Evolutionary conservation across 2,797 vertebrate species (phyloP).

Genomic region (Chaetodon trifasciatus): DNA sequence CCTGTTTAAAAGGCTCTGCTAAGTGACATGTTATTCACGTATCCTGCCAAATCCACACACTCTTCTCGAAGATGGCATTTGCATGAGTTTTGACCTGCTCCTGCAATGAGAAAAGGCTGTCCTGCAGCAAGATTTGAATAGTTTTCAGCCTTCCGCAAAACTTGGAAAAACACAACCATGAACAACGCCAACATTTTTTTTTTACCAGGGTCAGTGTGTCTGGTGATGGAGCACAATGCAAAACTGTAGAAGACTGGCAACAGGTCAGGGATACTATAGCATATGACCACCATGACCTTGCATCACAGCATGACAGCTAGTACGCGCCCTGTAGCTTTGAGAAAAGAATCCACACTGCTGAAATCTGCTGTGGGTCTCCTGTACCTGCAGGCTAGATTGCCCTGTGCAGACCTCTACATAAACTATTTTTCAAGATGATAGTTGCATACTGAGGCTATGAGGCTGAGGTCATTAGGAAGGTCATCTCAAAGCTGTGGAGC

Average conservation of each 20-base stretch:
- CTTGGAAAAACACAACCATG: background rate
- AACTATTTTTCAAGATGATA: background rate
- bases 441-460: conserved; percentile 1
- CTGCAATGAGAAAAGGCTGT: conserved; percentile 11
- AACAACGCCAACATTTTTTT: background rate
- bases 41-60: background rate
- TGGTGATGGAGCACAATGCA: background rate
- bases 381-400: background rate
- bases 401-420: conserved; percentile 10
- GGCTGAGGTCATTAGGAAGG: conserved; percentile 5
- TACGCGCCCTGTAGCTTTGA: background rate
- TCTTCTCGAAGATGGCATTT: background rate
- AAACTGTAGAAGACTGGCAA: background rate
- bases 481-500: conserved; percentile 1
- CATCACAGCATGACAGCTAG: background rate
- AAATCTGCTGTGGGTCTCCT: background rate
- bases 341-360: background rate
- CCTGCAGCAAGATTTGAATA: background rate
- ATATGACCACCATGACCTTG: conserved; percentile 10
- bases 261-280: background rate
- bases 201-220: background rate
- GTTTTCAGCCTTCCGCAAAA: background rate
- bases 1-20: background rate
- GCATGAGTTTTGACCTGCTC: background rate
- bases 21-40: background rate